Evolutionary conservation across 2,888 invertebrate species (phyloP).

Genomic region (Eustalomyia histrio): DNA sequence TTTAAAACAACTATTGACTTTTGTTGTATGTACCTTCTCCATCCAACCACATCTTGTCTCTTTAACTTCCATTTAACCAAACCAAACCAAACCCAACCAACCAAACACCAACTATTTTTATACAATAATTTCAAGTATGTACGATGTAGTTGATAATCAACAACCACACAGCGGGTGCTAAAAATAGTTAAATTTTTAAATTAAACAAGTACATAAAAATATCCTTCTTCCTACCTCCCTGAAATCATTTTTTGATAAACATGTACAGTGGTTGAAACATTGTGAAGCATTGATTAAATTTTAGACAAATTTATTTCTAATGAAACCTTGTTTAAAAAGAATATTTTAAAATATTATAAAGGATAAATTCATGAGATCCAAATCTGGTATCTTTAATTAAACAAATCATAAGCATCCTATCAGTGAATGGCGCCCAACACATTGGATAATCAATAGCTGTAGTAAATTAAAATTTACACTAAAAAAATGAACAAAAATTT

Average conservation of each 20-base stretch:
- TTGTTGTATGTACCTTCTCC: not conserved
- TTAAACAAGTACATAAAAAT: not conserved
- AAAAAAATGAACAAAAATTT: no score
- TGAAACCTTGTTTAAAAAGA: no score
- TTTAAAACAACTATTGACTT: not conserved
- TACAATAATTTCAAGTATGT: slow-evolving; percentile 1
- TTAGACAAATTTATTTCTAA: no score
- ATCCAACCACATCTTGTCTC: not conserved
- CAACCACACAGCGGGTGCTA: slow-evolving; percentile 33
- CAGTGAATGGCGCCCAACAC: no score
- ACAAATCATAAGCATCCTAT: no score
- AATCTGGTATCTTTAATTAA: no score
- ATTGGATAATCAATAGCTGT: no score
- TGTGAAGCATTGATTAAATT: no score
- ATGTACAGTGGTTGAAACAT: not conserved
- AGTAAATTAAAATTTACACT: no score
- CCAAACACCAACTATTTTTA: not conserved
- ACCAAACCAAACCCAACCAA: not conserved
- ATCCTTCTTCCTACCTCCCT: not conserved
- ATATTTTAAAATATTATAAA: no score
- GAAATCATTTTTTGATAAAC: not conserved
- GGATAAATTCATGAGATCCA: no score
- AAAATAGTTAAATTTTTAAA: slow-evolving; percentile 28
- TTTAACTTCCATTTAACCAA: not conserved
- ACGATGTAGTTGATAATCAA: slow-evolving; percentile 14